Evolutionary conservation across 2,888 invertebrate genomes (phyloP).

Genomic region (Tetramorium bicarinatum): DNA sequence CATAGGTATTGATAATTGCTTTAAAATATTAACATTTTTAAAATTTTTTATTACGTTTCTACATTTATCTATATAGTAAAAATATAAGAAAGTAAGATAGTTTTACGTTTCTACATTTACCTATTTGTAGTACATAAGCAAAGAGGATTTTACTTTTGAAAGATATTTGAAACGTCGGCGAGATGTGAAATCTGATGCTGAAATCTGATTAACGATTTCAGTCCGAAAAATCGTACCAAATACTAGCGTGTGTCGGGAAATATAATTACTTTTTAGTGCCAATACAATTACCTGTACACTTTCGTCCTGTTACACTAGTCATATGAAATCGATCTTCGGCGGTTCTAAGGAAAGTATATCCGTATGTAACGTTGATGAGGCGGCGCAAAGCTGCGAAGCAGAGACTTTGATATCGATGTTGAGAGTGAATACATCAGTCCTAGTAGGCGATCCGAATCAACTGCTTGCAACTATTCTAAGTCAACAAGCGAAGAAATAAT

Average conservation of each 20-base stretch:
- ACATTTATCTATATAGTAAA: background rate
- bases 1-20: background rate
- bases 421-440: constrained; percentile 91
- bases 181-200: constrained; percentile 72
- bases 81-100: too few relatives aligned
- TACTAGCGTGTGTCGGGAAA: constrained; percentile 79
- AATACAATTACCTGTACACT: constrained; percentile 92
- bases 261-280: constrained; percentile 87
- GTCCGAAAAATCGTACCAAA: constrained; percentile 68
- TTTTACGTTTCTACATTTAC: too few relatives aligned
- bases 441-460: constrained; percentile 96
- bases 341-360: constrained; percentile 75
- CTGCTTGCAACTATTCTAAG: constrained; percentile 92
- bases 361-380: constrained; percentile 94
- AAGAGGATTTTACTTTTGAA: constrained; percentile 61
- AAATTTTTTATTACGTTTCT: background rate
- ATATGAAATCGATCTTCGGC: constrained; percentile 83
- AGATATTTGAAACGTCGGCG: constrained; percentile 60
- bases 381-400: constrained; percentile 94
- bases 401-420: constrained; percentile 87
- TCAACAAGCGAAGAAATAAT: constrained; percentile 89
- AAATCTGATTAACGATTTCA: constrained; percentile 58
- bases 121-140: constrained; percentile 1
- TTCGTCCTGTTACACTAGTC: constrained; percentile 86
- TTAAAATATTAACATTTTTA: too few relatives aligned